phyloP scores from a whole-genome alignment of 2,888 invertebrate genomes.

The Sminthurinus aureus region DNA sequence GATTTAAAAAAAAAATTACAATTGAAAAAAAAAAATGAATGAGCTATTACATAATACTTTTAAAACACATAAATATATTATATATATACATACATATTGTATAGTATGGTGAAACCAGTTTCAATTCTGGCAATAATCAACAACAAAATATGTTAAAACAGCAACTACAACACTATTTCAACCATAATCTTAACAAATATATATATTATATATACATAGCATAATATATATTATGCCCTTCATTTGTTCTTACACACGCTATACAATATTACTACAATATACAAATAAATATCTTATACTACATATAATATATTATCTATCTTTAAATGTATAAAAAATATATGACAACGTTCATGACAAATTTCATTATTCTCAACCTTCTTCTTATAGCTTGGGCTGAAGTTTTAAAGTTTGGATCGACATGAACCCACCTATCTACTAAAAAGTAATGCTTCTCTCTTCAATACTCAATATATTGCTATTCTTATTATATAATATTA shows the following conservation, averaged over 20 bases:
- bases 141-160: conserved; percentile 8
- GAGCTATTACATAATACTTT: conserved; percentile 13
- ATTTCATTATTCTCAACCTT: no score
- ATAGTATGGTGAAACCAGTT: conserved; percentile 12
- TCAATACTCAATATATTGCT: conserved; percentile 5
- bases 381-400: background rate
- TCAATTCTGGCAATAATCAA: conserved; percentile 13
- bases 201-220: background rate
- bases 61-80: background rate
- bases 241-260: background rate
- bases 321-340: background rate
- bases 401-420: background rate
- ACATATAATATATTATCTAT: background rate
- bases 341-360: no score
- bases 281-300: background rate
- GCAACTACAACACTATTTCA: background rate
- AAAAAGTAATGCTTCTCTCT: background rate
- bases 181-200: conserved; percentile 4
- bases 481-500: background rate
- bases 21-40: conserved; percentile 2
- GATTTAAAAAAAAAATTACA: background rate
- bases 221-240: no score
- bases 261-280: background rate
- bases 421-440: background rate
- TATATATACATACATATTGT: background rate